Evolutionary conservation across 2,888 invertebrate genomes (phyloP).

Genomic region (Leucoptera coffeella): DNA sequence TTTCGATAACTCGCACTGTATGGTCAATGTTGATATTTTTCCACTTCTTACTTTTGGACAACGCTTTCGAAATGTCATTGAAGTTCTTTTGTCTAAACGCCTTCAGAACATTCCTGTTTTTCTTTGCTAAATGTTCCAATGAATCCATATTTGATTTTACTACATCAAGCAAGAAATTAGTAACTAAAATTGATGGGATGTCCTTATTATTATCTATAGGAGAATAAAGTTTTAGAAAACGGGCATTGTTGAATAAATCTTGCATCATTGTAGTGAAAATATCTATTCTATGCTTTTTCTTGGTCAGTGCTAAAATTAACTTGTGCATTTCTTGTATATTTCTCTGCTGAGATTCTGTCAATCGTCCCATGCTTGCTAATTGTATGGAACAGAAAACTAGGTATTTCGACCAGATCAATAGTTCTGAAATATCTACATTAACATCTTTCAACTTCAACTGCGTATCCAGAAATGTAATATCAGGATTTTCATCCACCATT

Average conservation of each 20-base stretch:
- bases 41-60: conserved; percentile 36
- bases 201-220: conserved; percentile 23
- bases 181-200: conserved; percentile 17
- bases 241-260: conserved; percentile 27
- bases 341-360: conserved; percentile 15
- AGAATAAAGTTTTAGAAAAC: conserved; percentile 28
- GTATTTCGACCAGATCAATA: conserved; percentile 35
- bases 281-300: conserved; percentile 19
- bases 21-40: conserved; percentile 22
- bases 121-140: conserved; percentile 20
- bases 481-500: conserved; percentile 21
- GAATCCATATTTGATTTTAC: conserved; percentile 19
- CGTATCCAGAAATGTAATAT: conserved; percentile 13
- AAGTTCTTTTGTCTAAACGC: conserved; percentile 52
- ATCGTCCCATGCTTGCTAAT: conserved; percentile 19
- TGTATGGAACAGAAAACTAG: conserved; percentile 28
- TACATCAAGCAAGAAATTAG: conserved; percentile 24
- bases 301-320: conserved; percentile 20
- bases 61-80: conserved; percentile 27
- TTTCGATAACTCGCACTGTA: conserved; percentile 31
- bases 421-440: conserved; percentile 22
- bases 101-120: conserved; percentile 24
- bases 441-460: conserved; percentile 16
- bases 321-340: conserved; percentile 22
- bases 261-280: conserved; percentile 21